Evolutionary conservation across 1,140 invertebrate genomes (phyloP).

Genomic region (Triops longicaudatus): DNA sequence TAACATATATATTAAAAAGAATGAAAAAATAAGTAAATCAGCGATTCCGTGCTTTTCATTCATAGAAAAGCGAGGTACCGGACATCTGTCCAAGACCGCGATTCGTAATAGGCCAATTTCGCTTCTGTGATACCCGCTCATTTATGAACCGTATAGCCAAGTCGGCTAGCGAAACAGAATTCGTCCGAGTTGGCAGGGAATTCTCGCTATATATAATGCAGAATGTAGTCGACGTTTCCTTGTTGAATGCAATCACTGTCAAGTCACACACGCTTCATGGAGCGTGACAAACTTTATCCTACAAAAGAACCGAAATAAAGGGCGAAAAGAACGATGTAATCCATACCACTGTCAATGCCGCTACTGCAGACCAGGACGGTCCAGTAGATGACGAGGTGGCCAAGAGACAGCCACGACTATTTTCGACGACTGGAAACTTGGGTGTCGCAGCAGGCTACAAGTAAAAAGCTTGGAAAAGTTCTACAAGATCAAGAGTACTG

Average conservation of each 20-base stretch:
- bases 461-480: too few relatives aligned
- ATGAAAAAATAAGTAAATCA: too few relatives aligned
- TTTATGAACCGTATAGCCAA: conserved; percentile 1
- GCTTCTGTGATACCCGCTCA: neutral
- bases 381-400: neutral
- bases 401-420: neutral
- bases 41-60: too few relatives aligned
- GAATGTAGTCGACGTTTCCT: neutral
- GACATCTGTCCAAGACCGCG: too few relatives aligned
- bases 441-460: too few relatives aligned
- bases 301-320: neutral
- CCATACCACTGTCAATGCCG: neutral
- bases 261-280: conserved; percentile 6
- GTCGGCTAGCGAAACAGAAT: neutral
- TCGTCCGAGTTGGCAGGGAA: neutral
- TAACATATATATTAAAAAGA: too few relatives aligned
- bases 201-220: neutral
- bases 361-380: neutral
- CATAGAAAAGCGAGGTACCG: too few relatives aligned
- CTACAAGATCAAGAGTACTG: too few relatives aligned
- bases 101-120: neutral
- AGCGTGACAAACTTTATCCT: conserved; percentile 15
- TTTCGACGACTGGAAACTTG: too few relatives aligned
- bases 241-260: conserved; percentile 3
- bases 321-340: neutral